Evolutionary conservation across 2,888 invertebrate genomes (phyloP).

Genomic region (Plagodis dolabraria): DNA sequence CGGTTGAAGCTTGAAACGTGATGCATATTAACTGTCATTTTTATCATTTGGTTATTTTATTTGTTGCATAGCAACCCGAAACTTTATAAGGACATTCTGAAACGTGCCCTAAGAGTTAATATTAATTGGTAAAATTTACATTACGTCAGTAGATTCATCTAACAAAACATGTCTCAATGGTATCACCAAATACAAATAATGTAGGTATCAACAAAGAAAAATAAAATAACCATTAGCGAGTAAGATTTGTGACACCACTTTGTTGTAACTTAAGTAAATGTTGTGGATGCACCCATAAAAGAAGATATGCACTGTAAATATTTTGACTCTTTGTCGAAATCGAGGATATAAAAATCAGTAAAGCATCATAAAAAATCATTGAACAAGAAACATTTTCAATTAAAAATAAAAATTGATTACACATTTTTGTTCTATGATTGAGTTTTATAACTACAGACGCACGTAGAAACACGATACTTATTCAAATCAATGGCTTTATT

Average conservation of each 20-base stretch:
- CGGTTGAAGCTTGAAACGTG: too few relatives aligned
- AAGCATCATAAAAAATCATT: conserved; percentile 38
- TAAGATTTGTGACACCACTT: conserved; percentile 50
- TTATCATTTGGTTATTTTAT: too few relatives aligned
- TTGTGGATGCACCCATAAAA: conserved; percentile 58
- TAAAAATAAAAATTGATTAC: conserved; percentile 40
- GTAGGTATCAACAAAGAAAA: conserved; percentile 21
- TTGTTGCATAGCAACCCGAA: too few relatives aligned
- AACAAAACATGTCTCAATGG: too few relatives aligned
- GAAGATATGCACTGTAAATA: conserved; percentile 53
- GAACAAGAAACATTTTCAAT: conserved; percentile 38
- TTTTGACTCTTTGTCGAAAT: conserved; percentile 47
- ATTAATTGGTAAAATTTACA: too few relatives aligned
- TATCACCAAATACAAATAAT: neutral
- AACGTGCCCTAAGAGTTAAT: too few relatives aligned
- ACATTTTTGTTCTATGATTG: conserved; percentile 40
- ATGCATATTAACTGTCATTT: too few relatives aligned
- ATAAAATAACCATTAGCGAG: conserved; percentile 44
- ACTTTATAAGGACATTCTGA: too few relatives aligned
- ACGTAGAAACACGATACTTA: conserved; percentile 42
- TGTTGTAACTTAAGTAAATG: conserved; percentile 46
- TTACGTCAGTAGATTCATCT: too few relatives aligned
- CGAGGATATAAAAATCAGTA: conserved; percentile 36
- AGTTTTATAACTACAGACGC: conserved; percentile 38
- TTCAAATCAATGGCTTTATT: conserved; percentile 43